phyloP scores from a whole-genome alignment of 2,888 invertebrate genomes.

The Caenorhabditis becei region DNA sequence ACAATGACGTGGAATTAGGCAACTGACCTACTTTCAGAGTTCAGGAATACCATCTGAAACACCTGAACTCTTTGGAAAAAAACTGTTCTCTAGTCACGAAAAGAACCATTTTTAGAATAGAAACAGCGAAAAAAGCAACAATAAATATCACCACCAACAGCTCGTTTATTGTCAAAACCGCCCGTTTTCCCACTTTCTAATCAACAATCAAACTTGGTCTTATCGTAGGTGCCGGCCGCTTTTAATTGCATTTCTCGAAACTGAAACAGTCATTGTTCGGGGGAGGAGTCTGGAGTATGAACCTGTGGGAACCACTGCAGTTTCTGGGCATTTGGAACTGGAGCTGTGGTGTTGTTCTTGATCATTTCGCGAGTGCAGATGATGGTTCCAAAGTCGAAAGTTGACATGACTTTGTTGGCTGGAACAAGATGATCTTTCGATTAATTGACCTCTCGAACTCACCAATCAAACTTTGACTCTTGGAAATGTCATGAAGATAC shows the following conservation, averaged over 20 bases:
- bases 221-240: constrained; percentile 41
- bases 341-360: constrained; percentile 16
- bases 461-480: constrained; percentile 6
- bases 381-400: constrained; percentile 55
- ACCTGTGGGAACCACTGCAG: constrained; percentile 48
- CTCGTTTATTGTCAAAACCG: not conserved
- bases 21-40: no score
- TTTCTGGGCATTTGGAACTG: constrained; percentile 14
- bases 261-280: constrained; percentile 30
- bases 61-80: no score
- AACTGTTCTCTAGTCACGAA: no score
- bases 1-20: no score
- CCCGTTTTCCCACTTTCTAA: not conserved
- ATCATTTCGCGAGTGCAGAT: constrained; percentile 53
- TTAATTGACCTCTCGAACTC: not conserved
- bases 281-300: not conserved
- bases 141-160: no score
- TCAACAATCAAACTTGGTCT: constrained; percentile 45
- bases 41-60: no score
- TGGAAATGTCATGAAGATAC: constrained; percentile 26
- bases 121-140: no score
- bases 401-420: constrained; percentile 53
- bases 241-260: constrained; percentile 52
- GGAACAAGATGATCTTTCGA: constrained; percentile 22
- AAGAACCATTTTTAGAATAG: no score